Evolutionary conservation across 1,140 invertebrate species (phyloP), one percentile per base, ranked within the genome.

Genomic region (Cheumatopsyche charites): DNA sequence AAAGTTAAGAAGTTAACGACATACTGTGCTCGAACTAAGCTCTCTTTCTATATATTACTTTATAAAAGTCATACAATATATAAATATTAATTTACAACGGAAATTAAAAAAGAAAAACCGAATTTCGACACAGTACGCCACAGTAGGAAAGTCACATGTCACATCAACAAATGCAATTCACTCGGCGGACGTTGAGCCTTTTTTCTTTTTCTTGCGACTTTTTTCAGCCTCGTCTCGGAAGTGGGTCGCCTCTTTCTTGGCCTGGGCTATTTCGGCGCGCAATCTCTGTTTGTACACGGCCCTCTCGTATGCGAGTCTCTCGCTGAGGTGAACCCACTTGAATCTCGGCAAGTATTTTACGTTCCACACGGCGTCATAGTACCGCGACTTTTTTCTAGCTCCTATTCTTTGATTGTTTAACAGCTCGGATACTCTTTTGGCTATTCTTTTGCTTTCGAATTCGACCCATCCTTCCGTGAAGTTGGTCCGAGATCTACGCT

Each of bases 401-500:
- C 92, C 94, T 65, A 98, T 92, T 82, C 90, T 90, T 72, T 87
- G 90, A 78, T 94, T 95, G 79, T 98, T 98, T 25, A 98, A 83
- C 41, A 86, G 81, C 7, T 82, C 76, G 0, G 94, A 94, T 29
- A 97, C 92, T 80, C 87, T 81, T 85, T 98, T 98, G 2, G 96
- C 96, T 29, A 92, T 84, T 78, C 88, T 90, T 83, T 97, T 97
- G 70, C 92, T 92, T 80, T 92, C 88, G 85, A 98, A 98, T 83
- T 99, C 97, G 1, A 99, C 87, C 97, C 97, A 98, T 21, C 97
- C 97, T 87, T 99, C 97, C 5, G 90, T 91, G 77, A 95, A 98
- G 79, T 89, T 83, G 79, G 68, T 82, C 82, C 47, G 81, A 79
- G 78, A 82, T 80, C 87, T 92, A 66, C 82, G 86, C 80, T 81